These are phyloP conservation scores for Etia nguti DNA, from an alignment of 2,113 vertebrate genomes.

Conservation along the genomic window DNA sequence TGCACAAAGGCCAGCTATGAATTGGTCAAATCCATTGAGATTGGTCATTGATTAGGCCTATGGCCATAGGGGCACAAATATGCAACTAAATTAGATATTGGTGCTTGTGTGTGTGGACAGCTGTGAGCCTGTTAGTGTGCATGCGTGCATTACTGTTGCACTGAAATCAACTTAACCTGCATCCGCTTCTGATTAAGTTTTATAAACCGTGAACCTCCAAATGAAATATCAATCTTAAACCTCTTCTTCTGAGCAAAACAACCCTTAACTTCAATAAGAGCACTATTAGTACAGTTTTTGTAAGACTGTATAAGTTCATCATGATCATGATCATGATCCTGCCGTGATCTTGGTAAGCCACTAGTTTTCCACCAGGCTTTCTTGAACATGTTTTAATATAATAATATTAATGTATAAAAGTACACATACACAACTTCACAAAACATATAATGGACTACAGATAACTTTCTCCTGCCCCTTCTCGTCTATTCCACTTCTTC, in stretches of 20 bases:
- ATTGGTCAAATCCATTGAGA: slow-evolving; percentile 60
- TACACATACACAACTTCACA: slow-evolving; percentile 30
- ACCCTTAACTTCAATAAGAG: background rate
- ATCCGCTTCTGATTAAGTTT: background rate
- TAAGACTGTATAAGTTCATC: background rate
- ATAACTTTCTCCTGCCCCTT: background rate
- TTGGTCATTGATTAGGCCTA: slow-evolving; percentile 67
- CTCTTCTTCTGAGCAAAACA: background rate
- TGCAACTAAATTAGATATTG: slow-evolving; percentile 62
- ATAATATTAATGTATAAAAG: background rate
- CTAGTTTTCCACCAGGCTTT: background rate
- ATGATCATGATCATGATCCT: background rate
- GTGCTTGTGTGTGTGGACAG: background rate
- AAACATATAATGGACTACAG: slow-evolving; percentile 52
- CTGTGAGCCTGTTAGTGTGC: background rate
- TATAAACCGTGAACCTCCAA: background rate
- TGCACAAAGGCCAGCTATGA: slow-evolving; percentile 64
- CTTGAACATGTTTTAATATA: background rate
- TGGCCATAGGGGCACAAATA: slow-evolving; percentile 58
- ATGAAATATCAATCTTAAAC: background rate
- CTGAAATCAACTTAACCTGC: background rate
- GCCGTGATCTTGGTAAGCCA: background rate
- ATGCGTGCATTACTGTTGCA: background rate
- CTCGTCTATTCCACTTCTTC: slow-evolving; percentile 34
- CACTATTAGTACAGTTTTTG: background rate